These are phyloP conservation scores for Pteruthius melanotis DNA, from an alignment of 2,113 vertebrate genomes.

Conservation along the genomic window DNA sequence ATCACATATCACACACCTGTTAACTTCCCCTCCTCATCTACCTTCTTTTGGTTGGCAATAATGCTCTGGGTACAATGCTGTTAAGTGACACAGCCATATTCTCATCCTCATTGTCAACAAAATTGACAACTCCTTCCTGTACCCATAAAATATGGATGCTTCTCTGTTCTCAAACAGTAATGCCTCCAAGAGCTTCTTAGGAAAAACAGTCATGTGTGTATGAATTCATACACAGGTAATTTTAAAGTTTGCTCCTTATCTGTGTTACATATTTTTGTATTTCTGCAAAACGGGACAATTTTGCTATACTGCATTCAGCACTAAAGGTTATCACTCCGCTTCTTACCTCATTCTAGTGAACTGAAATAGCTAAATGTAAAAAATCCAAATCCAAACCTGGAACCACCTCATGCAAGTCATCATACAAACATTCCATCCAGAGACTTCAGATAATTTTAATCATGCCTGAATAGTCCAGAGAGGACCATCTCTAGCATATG, in stretches of 20 bases:
- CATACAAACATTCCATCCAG: background rate
- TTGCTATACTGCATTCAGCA: background rate
- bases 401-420: background rate
- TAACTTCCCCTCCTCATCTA: background rate
- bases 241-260: background rate
- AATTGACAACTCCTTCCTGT: background rate
- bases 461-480: background rate
- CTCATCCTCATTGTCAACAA: background rate
- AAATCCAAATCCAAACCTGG: background rate
- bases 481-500: background rate
- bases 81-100: background rate
- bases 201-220: fast-evolving
- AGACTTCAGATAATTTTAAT: background rate
- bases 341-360: background rate
- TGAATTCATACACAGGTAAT: background rate
- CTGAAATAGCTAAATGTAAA: background rate
- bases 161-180: background rate
- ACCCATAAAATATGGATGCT: background rate
- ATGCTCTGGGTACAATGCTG: background rate
- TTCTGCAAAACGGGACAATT: background rate
- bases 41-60: background rate
- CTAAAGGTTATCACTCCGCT: background rate
- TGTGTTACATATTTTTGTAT: background rate
- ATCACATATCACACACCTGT: background rate
- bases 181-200: background rate